Percentiles rank a stretch among this genome's conserved stretches.
phyloP scores from a whole-genome alignment of 2,888 invertebrate species.

The Pachymerium ferrugineum region DNA sequence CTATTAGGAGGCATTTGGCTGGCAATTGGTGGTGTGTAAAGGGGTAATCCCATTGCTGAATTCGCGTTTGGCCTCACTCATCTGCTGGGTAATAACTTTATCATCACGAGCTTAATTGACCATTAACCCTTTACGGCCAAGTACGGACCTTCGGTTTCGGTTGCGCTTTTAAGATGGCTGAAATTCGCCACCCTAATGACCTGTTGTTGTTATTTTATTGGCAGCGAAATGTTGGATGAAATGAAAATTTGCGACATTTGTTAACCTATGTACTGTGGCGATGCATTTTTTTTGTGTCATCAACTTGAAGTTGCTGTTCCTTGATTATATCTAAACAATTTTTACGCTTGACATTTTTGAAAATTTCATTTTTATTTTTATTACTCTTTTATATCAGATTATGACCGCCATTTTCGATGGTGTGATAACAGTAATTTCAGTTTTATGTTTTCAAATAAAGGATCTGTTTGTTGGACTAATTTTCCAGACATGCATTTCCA shows the following conservation, averaged over 20 bases:
- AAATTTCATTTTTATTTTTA: no score
- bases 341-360: no score
- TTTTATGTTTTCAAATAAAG: no score
- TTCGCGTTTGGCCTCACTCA: conserved; percentile 12
- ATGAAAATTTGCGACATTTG: background rate
- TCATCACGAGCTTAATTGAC: conserved; percentile 20
- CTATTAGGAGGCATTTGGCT: conserved; percentile 15
- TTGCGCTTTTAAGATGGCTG: background rate
- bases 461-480: no score
- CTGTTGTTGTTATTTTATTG: conserved; percentile 5
- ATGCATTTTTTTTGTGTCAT: no score
- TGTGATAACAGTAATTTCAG: no score
- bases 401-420: no score
- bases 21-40: conserved; percentile 23
- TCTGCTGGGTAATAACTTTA: conserved; percentile 16
- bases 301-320: no score
- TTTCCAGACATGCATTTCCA: no score
- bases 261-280: no score
- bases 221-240: background rate
- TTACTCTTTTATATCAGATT: no score
- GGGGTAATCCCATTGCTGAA: conserved; percentile 1
- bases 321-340: no score
- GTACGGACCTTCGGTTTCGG: conserved; percentile 4
- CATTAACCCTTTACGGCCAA: conserved; percentile 13
- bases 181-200: background rate